These are phyloP conservation scores for Drosophila yooni DNA, from an alignment of 2,888 invertebrate species.

Conservation along the genomic window DNA sequence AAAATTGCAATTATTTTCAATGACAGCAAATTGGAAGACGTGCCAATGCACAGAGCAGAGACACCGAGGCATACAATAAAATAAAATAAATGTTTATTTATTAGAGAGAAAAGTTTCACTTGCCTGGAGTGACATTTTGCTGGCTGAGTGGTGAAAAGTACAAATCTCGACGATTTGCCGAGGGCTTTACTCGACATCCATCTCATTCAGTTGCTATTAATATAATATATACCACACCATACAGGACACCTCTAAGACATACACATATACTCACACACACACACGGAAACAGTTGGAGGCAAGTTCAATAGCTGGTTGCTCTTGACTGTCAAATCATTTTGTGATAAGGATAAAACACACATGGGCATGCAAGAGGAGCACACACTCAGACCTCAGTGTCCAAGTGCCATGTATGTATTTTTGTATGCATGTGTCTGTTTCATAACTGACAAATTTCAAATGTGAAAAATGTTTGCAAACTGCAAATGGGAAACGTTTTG, in stretches of 20 bases:
- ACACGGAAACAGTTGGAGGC: conserved; percentile 8
- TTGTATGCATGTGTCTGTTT: conserved; percentile 36
- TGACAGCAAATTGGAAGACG: conserved; percentile 63
- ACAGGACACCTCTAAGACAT: conserved; percentile 13
- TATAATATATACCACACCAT: conserved; percentile 29
- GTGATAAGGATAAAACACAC: conserved; percentile 69
- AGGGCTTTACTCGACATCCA: conserved; percentile 21
- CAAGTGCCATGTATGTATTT: conserved; percentile 7
- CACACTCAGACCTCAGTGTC: conserved; percentile 39
- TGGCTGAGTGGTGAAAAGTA: conserved; percentile 16
- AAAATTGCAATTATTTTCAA: conserved; percentile 73
- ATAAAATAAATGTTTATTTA: conserved; percentile 66
- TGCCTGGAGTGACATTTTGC: conserved; percentile 17
- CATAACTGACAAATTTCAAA: conserved; percentile 78
- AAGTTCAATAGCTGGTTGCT: conserved; percentile 67
- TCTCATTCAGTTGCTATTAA: conserved; percentile 46
- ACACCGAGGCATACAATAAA: conserved; percentile 23
- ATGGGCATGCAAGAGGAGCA: conserved; percentile 16
- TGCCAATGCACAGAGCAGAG: conserved; percentile 42
- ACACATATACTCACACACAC: conserved; percentile 1
- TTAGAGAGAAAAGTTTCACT: conserved; percentile 24
- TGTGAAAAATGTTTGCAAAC: conserved; percentile 68
- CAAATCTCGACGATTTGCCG: conserved; percentile 39
- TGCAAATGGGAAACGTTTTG: conserved; percentile 64
- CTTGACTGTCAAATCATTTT: conserved; percentile 73